Conservation (phyloP, 2,888 invertebrate species). For the Caenorhabditis parvicauda region DNA sequence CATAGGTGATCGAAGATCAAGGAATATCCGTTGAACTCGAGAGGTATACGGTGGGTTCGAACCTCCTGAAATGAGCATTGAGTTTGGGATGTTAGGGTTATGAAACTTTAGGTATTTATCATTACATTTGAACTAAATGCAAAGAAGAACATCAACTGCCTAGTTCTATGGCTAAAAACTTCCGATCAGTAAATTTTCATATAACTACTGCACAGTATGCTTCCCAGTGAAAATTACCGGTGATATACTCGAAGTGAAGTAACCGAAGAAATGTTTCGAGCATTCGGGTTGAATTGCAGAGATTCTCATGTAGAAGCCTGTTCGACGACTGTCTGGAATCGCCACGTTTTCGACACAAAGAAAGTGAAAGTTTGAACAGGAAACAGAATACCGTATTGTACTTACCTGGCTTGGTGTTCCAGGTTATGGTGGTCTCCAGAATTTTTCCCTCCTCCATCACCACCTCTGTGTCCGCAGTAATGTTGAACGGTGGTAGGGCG, state of each 20-base stretch:
- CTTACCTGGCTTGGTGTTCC: conserved; percentile 41
- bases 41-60: conserved; percentile 34
- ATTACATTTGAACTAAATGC: too few species aligned
- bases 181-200: too few species aligned
- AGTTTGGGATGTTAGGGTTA: neutral
- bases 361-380: too few species aligned
- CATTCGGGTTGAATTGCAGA: conserved; percentile 34
- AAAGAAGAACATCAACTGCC: too few species aligned
- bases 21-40: conserved; percentile 23
- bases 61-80: conserved; percentile 20
- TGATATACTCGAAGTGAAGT: conserved; percentile 37
- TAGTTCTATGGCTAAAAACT: too few species aligned
- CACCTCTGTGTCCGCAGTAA: conserved; percentile 31
- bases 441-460: conserved; percentile 41
- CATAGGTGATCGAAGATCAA: conserved; percentile 36
- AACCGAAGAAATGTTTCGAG: conserved; percentile 43
- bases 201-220: neutral
- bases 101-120: too few species aligned
- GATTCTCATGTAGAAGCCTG: conserved; percentile 41
- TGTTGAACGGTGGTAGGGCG: conserved; percentile 39
- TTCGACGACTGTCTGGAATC: conserved; percentile 33
- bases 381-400: too few species aligned
- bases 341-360: too few species aligned
- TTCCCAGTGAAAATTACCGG: conserved; percentile 19
- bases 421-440: conserved; percentile 38